Base-by-base conservation (phyloP, 1,140 invertebrate genomes). In the Brachionus rubens region DNA sequence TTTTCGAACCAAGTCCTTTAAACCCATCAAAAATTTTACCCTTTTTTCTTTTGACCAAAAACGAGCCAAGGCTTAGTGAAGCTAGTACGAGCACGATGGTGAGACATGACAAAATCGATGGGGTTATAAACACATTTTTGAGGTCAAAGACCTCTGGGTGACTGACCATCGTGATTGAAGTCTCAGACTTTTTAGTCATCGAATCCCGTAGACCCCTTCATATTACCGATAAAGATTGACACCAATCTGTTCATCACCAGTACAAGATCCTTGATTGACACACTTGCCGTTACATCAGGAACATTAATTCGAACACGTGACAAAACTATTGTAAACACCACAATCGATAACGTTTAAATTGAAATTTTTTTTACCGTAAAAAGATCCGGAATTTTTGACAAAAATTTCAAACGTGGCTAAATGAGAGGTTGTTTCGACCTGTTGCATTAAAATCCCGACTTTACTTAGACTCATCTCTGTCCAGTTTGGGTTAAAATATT, bases 301-400 rank as follows among this genome's bases (percentile, higher is more conserved):
- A 6, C 68, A 72, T 30, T 72, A 14, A 3, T 36, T 46, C 10
- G 52, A n/a, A 72, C 68, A 72, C 14, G 46, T 72, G 12, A 72
- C 16, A 33, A 43, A 72, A 16, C 46, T 50, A 2, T 16, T 3
- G 12, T 72, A 26, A 21, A 28, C 26, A 33, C 19, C 50, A 14
- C 68, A 72, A 54, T 72, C 30, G 7, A 48, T 7, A 6, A 72
- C 30, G 0, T 24, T 50, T 0, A 72, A 3, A 48, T 72, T 72
- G 14, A 26, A 72, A n/a, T n/a, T n/a, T n/a, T n/a, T n/a, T n/a
- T 21, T 41, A 6, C 36, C 59, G 19, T 43, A 65, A 5, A 26
- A 43, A 28, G 24, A 43, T 2, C 21, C 33, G 1, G n/a, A n/a
- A 43, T 65, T 41, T 65, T 65, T 21, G 0, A 65, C n/a, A 24